A percentile compares a stretch with the other conserved stretches of the same genome.
Conservation (phyloP, 2,797 vertebrate species). For the Eulemur albifrons region DNA sequence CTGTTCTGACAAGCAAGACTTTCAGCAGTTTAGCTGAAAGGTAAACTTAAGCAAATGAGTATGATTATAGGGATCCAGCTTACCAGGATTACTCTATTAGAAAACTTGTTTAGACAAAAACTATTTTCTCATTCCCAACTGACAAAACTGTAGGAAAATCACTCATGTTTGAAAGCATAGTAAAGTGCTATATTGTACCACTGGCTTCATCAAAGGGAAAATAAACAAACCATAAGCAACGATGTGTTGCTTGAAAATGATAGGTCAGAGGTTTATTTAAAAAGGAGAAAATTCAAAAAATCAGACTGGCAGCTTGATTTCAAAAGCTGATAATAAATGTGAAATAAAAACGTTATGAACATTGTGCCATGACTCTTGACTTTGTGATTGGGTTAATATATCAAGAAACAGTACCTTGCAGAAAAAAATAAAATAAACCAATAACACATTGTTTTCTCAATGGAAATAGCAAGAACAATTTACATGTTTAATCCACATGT, state of each 20-base stretch:
- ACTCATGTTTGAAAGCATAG: constrained; percentile 45
- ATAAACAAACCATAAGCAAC: constrained; percentile 15
- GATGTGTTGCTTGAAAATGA: constrained; percentile 5
- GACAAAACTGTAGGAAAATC: constrained; percentile 58
- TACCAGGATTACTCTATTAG: constrained; percentile 61
- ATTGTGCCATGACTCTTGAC: neutral
- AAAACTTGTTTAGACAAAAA: constrained; percentile 66
- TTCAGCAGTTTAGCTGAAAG: constrained; percentile 54
- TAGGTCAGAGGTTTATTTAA: constrained; percentile 43
- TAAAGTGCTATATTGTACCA: neutral
- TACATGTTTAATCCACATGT: neutral
- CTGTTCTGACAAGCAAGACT: constrained; percentile 54
- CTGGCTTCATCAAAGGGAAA: constrained; percentile 46
- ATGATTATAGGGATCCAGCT: constrained; percentile 52
- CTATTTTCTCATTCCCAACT: constrained; percentile 56
- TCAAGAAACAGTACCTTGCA: neutral
- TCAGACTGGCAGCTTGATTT: neutral
- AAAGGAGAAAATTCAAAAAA: constrained; percentile 2
- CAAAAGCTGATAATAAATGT: neutral
- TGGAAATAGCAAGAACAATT: neutral
- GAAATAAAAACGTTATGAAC: neutral
- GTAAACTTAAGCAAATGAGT: constrained; percentile 55
- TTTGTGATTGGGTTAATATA: neutral
- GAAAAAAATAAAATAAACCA: neutral
- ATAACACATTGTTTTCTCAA: neutral